A percentile compares a stretch with the other conserved stretches of the same genome.
These are phyloP conservation scores for Lutjanus campechanus DNA, from an alignment of 2,797 vertebrate species.

Conservation along the genomic window DNA sequence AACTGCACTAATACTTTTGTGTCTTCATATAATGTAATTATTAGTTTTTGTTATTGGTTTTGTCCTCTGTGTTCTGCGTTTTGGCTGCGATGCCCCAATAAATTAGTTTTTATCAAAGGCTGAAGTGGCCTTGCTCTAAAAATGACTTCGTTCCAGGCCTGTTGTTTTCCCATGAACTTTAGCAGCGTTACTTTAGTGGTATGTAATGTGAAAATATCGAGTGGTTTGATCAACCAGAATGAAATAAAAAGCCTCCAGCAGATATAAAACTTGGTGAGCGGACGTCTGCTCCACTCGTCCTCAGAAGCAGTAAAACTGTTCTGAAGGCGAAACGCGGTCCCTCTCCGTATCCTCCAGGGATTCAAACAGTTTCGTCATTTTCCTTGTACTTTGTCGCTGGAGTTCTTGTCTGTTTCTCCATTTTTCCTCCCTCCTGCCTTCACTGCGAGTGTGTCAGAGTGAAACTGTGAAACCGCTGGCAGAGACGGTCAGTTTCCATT, in stretches of 20 bases:
- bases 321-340: neutral
- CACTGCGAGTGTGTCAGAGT: conserved; percentile 50
- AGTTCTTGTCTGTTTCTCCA: neutral
- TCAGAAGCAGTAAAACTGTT: conserved; percentile 9
- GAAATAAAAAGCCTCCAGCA: neutral
- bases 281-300: neutral
- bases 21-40: no score
- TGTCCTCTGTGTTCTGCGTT: no score
- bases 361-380: conserved; percentile 7
- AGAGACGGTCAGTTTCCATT: conserved; percentile 69
- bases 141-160: no score
- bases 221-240: conserved; percentile 8
- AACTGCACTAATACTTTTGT: no score
- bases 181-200: no score
- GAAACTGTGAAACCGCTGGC: conserved; percentile 76
- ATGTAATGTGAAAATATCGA: no score
- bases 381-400: neutral
- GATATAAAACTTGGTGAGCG: neutral
- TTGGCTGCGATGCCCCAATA: no score
- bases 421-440: conserved; percentile 16
- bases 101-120: no score
- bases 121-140: no score
- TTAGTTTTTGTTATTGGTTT: no score
- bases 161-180: no score
- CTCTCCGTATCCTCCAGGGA: neutral